Base-by-base conservation (phyloP, 2,888 invertebrate species). In the Minunthozetes semirufus region DNA sequence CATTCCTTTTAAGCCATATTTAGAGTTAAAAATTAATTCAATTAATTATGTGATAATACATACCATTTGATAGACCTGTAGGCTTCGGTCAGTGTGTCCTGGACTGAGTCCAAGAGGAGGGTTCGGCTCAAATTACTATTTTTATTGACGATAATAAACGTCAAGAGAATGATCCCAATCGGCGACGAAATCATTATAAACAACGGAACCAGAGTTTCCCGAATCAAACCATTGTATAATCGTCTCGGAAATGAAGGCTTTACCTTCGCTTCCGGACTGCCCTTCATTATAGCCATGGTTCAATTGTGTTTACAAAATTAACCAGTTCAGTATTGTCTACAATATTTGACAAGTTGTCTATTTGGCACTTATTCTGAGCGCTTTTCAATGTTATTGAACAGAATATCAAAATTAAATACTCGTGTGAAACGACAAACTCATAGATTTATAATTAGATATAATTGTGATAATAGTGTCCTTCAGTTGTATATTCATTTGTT, bases 81-180 rank as follows among this genome's bases (percentile, higher is more conserved):
- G 25, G 76, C 74, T 5, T 33, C 48, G 9, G 29, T 59, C 27
- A 72, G 27, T 33, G 72, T 42, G 5, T 17, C 11, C 19, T 25
- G 13, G 0, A 53, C 4, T 29, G 72, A 73, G 33, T 71, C 33
- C 38, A 25, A 25, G 1, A 19, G n/a, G 4, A 72, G 38, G 29
- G 59, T 50, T 38, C 38, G 9, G 8, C 29, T 61, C 17, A 80
- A 81, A 75, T 81, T 81, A 46, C 81, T 81, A 61, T 80, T 78
- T 73, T 80, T 80, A 66, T 80, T 77, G 1, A 77, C 77, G 6
- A 80, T 79, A 0, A 80, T 79, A 77, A 81, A 81, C 79, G 81
- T 80, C 15, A 81, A 78, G 29, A 81, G 27, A 25, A 82, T 79
- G n/a, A 79, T 80, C 2, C 80, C 72, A 73, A 80, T 81, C 15